Conservation (phyloP, 2,888 invertebrate genomes). For the Andrena bucephala region DNA sequence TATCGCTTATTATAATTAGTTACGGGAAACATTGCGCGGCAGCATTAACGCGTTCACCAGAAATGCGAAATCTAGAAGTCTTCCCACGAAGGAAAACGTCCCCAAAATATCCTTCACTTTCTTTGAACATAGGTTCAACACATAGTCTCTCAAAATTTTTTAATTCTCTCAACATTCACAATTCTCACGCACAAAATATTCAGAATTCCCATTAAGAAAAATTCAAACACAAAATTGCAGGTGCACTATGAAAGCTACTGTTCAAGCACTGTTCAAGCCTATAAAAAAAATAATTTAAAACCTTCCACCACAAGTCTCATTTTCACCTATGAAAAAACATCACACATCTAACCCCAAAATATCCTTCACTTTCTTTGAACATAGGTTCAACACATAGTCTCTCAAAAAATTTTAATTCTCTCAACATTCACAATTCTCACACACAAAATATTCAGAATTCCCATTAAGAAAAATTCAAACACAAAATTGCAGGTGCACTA, state of each 20-base stretch:
- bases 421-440: too few relatives aligned
- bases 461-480: too few relatives aligned
- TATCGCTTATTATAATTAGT: constrained; percentile 39
- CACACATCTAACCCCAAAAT: neutral
- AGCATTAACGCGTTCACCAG: neutral
- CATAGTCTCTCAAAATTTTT: too few relatives aligned
- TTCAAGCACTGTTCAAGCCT: neutral
- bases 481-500: too few relatives aligned
- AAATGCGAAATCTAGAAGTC: neutral
- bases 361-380: neutral
- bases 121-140: neutral
- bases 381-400: too few relatives aligned
- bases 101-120: neutral
- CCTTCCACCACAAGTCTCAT: neutral
- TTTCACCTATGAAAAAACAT: neutral
- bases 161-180: too few relatives aligned
- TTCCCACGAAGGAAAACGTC: neutral
- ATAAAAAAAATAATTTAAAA: neutral
- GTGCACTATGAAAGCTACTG: neutral
- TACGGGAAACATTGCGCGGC: constrained; percentile 11
- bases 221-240: too few relatives aligned
- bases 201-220: too few relatives aligned
- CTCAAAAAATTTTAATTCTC: too few relatives aligned
- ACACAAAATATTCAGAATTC: too few relatives aligned
- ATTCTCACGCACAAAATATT: too few relatives aligned